Conservation (phyloP, 37 sponge, comb jelly and placozoan genomes). For the Mnemiopsis leidyi region DNA sequence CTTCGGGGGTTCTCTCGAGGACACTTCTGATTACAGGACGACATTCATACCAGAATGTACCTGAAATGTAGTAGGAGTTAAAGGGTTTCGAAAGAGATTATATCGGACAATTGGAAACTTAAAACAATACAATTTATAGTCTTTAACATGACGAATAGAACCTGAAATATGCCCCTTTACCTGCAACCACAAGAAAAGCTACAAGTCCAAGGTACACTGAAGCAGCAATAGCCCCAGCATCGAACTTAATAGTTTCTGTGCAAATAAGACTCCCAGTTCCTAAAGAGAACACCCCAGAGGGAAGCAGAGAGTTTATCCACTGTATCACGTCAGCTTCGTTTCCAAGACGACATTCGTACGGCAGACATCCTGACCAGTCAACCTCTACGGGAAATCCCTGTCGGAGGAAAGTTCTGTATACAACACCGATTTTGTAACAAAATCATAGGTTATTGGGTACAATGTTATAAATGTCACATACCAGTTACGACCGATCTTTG, state of each 20-base stretch:
- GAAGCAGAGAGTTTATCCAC: not conserved
- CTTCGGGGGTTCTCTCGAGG: not conserved
- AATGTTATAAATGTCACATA: too few relatives aligned
- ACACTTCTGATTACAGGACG: not conserved
- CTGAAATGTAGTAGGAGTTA: too few relatives aligned
- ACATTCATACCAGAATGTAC: not conserved
- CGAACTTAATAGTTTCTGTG: not conserved
- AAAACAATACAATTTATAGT: too few relatives aligned
- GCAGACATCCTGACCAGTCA: not conserved
- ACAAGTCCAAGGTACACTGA: not conserved
- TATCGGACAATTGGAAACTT: too few relatives aligned
- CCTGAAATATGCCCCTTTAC: too few relatives aligned
- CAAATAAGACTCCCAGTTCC: not conserved
- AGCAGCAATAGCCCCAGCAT: not conserved
- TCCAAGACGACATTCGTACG: not conserved
- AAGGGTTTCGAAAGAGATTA: too few relatives aligned
- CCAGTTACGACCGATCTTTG: too few relatives aligned
- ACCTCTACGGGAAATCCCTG: not conserved
- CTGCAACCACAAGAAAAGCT: not conserved
- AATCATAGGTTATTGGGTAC: too few relatives aligned
- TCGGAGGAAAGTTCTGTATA: not conserved
- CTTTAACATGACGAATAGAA: too few relatives aligned
- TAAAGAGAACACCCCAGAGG: not conserved
- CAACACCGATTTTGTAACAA: too few relatives aligned
- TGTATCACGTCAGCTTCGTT: not conserved